These are phyloP conservation scores for Coelopa pilipes DNA, from an alignment of 2,888 invertebrate species.

Conservation along the genomic window DNA sequence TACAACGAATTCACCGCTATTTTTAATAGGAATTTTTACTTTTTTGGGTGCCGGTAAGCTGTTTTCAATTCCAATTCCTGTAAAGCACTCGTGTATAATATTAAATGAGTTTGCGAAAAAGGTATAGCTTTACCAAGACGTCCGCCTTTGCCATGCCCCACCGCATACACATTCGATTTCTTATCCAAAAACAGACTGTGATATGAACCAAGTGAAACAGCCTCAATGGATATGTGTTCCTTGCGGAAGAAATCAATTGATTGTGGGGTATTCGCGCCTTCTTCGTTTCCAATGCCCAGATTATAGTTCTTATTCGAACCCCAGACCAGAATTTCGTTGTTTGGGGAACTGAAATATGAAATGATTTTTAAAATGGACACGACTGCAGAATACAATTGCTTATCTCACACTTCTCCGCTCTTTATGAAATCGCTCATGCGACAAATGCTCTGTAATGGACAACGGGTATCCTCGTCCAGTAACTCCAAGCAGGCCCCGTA, in stretches of 20 bases:
- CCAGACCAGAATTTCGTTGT: conserved; percentile 80
- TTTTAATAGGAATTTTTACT: conserved; percentile 57
- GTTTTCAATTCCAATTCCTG: conserved; percentile 73
- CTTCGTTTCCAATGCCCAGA: conserved; percentile 78
- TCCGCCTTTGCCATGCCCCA: conserved; percentile 85
- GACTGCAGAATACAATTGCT: not conserved
- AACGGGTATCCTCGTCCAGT: conserved; percentile 59
- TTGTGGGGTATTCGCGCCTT: conserved; percentile 74
- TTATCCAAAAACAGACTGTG: conserved; percentile 63
- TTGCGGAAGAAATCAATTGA: conserved; percentile 76
- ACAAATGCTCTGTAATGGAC: conserved; percentile 61
- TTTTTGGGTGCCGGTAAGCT: conserved; percentile 61
- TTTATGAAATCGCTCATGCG: conserved; percentile 65
- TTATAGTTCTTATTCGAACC: conserved; percentile 88
- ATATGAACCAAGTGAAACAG: conserved; percentile 68
- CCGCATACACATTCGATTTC: conserved; percentile 72
- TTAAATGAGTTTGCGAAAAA: too few species aligned
- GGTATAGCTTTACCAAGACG: conserved; percentile 72
- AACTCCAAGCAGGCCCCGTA: conserved; percentile 68
- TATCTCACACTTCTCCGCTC: conserved; percentile 40
- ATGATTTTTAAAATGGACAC: conserved; percentile 57
- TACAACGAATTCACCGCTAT: conserved; percentile 58
- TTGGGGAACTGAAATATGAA: conserved; percentile 49
- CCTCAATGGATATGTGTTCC: conserved; percentile 71
- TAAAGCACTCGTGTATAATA: conserved; percentile 71